Base-by-base conservation (phyloP, 2,113 vertebrate species). In the Heloderma charlesbogerti region DNA sequence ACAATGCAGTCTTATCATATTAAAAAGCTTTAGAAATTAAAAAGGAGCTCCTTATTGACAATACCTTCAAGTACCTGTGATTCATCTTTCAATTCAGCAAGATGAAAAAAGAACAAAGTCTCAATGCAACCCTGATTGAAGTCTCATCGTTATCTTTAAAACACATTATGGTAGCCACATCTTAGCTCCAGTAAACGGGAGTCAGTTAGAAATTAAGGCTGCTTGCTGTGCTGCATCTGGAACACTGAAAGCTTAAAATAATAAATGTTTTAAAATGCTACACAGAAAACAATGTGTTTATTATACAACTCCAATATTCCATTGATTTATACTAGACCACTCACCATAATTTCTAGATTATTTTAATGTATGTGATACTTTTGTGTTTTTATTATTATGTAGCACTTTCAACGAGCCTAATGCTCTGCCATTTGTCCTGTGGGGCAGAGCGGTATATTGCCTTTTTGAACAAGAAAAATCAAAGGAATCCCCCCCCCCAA, bases 1-100 rank as follows among this genome's bases (percentile, higher is more conserved):
- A 77, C 84, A 94, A 85, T 5, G 1, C 0, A 81, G 15, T 74
- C 43, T 4, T 86, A 71, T 1, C 2, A 54, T 20, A 57, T n/a
- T 0, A 82, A 12, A 22, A 3, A 0, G 80, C 83, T 6, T 83
- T 48, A 45, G 87, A 69, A 93, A 43, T 57, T 71, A 34, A 27
- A 91, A 81, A 54, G 80, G 87, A 54, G 9, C n/a, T 60, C 0
- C 86, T 0, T 12, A 3, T 7, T 2, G 29, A 40, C n/a, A 34
- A 77, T 80, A 74, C 0, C 12, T 4, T 0, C 37, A 7, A 71
- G 10, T 0, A 69, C 75, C 0, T 67, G 78, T 89, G 77, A 51
- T 0, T 74, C 27, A 9, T 43, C 67, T 69, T 43, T 29, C 18
- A 78, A 8, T 66, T 0, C 22, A 29, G 15, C 27, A 31, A 74